Conservation (phyloP, 2,113 vertebrate genomes). For the Egretta garzetta region DNA sequence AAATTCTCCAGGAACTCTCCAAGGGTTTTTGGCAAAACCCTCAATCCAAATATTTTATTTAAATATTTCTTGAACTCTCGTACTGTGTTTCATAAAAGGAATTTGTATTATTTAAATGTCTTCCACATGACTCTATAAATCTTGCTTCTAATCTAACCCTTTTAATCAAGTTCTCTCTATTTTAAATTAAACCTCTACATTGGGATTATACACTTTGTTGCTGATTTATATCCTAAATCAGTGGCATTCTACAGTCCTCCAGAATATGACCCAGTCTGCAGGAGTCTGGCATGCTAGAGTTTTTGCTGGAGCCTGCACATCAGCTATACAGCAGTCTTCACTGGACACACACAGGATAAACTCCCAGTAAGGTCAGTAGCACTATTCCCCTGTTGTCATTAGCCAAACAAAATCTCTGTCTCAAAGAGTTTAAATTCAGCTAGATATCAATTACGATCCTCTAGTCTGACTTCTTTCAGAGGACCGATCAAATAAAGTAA, state of each 20-base stretch:
- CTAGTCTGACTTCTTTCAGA: not conserved
- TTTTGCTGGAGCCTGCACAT: not conserved
- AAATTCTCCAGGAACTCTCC: not conserved
- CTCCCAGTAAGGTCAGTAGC: not conserved
- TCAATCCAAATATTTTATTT: not conserved
- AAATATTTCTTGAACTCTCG: not conserved
- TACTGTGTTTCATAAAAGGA: not conserved
- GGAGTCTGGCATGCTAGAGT: not conserved
- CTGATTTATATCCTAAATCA: not conserved
- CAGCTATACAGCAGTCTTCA: not conserved
- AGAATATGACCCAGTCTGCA: not conserved
- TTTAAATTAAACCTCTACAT: conserved; percentile 11
- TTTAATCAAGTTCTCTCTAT: not conserved
- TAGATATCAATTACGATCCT: not conserved
- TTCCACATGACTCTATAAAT: not conserved
- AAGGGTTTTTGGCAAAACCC: not conserved
- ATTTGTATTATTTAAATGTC: conserved; percentile 26
- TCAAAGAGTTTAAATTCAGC: not conserved
- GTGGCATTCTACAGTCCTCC: not conserved
- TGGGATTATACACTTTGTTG: not conserved
- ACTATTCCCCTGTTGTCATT: not conserved
- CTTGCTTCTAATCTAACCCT: not conserved
- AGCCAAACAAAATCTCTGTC: not conserved
- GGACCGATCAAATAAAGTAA: not conserved
- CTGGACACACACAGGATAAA: not conserved